Base-by-base conservation (phyloP, 2,888 invertebrate genomes). In the Adineta ricciae region DNA sequence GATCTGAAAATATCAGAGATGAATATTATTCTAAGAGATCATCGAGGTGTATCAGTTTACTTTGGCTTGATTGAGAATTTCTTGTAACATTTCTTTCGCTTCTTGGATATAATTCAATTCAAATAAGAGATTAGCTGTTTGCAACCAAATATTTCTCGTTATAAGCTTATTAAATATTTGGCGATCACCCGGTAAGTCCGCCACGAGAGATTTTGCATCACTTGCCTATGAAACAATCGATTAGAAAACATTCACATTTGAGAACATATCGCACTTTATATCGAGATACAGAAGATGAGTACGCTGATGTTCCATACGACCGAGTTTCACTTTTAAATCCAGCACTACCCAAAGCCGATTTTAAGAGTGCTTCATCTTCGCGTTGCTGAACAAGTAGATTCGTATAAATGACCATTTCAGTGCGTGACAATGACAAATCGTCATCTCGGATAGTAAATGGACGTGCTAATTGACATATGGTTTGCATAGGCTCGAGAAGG, bases 111-210 rank as follows among this genome's bases (percentile, higher is more conserved):
- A 78, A n/a, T 78, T 41, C 24, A 78, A 41, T 78, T 78, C 78
- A 78, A 78, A 78, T 9, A 78, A 19, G 24, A 78, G 0, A 41
- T n/a, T 14, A 19, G 78, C 78, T 41, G 78, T 78, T 78, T 78
- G 78, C 41, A 78, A 41, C 78, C 78, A 78, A 24, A 78, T 78
- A 78, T 78, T 78, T 78, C 78, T 78, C 14, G 41, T 38, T n/a
- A 78, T 78, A 41, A 78, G n/a, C 41, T 41, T 78, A 78, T 78
- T 78, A 24, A 78, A 41, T 78, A 41, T 8, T n/a, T 78, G 41
- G n/a, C 41, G 38, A 78, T 78, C 41, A 19, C 78, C 78, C 11
- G 78, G 78, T 78, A 78, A 78, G n/a, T 78, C 78, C 8, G 78
- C 38, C 24, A 78, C 41, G 14, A 41, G 14, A 1, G 78, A 78